Base-by-base conservation (phyloP, 2,888 invertebrate genomes). In the Cyaniris semiargus region DNA sequence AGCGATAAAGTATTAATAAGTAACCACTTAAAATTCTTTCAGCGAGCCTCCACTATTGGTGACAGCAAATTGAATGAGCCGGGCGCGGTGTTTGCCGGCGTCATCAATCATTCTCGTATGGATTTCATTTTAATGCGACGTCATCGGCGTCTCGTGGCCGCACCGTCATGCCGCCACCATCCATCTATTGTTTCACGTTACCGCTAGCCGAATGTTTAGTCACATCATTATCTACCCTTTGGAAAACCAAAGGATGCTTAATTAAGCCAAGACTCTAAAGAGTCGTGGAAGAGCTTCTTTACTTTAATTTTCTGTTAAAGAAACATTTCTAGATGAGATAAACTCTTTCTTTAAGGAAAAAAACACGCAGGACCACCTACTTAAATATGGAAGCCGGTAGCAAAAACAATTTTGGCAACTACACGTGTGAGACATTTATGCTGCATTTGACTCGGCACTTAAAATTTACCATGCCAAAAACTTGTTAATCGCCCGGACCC, bases 51-150 rank as follows among this genome's bases (percentile, higher is more conserved):
- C 85, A 86, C 84, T 79, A 79, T 60, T 75, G 83, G 82, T 85
- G 86, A 91, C 92, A 90, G 91, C 85, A 92, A 93, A 94, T 92
- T 91, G 93, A 93, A 92, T 88, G 89, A 88, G 88, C 84, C 86
- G 85, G 89, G 90, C 87, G 85, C 84, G 80, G 84, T 91, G 92
- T 93, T 92, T 93, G 90, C 89, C 80, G 82, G 84, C 83, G 87
- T 93, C 93, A 93, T 94, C 93, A 93, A 94, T 94, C 93, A 94
- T 88, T 85, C 86, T 85, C 86, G 90, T 91, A 89, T 92, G 92
- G 92, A 91, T 92, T 91, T 92, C 92, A 88, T 92, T 93, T 92
- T 93, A 93, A 92, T 90, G 93, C 93, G 89, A 82, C 89, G 93
- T 92, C 93, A 94, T 90, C 89, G 90, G 86, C 84, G 93, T 90